Evolutionary conservation across 2,113 vertebrate genomes (phyloP).

Genomic region (Oophaga pumilio): DNA sequence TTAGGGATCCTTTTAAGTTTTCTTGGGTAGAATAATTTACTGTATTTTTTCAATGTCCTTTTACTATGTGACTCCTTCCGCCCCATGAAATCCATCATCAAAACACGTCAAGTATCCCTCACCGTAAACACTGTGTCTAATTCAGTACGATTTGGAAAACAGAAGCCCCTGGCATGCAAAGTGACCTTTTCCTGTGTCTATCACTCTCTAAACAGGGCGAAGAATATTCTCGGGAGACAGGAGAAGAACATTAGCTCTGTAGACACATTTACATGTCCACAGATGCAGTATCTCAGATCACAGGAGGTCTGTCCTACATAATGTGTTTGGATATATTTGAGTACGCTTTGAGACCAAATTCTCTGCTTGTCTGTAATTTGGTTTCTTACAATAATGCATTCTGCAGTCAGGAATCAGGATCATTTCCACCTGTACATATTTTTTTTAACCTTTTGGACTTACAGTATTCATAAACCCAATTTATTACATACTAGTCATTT

Average conservation of each 20-base stretch:
- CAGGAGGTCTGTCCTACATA: not conserved
- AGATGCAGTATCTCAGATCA: not conserved
- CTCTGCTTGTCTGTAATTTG: not conserved
- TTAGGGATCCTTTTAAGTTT: not conserved
- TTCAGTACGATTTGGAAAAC: not conserved
- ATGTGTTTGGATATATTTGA: not conserved
- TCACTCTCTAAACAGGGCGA: not conserved
- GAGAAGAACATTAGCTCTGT: not conserved
- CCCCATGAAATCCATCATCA: not conserved
- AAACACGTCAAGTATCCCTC: not conserved
- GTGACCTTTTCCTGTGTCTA: constrained; percentile 3
- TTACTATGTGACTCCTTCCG: not conserved
- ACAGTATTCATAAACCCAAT: not conserved
- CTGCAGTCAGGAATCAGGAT: not conserved
- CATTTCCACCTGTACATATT: not conserved
- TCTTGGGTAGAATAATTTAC: not conserved
- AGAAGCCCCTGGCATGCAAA: not conserved
- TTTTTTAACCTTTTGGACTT: too few species aligned
- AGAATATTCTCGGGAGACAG: not conserved
- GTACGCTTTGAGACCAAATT: not conserved
- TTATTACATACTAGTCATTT: not conserved
- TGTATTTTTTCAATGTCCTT: not conserved
- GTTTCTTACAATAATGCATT: not conserved
- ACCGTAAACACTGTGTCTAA: not conserved
- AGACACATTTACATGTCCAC: constrained; percentile 5